A percentile compares a stretch with the other conserved stretches of the same genome.
Evolutionary conservation across 2,888 invertebrate species (phyloP).

Genomic region (Agrotis exclamationis): DNA sequence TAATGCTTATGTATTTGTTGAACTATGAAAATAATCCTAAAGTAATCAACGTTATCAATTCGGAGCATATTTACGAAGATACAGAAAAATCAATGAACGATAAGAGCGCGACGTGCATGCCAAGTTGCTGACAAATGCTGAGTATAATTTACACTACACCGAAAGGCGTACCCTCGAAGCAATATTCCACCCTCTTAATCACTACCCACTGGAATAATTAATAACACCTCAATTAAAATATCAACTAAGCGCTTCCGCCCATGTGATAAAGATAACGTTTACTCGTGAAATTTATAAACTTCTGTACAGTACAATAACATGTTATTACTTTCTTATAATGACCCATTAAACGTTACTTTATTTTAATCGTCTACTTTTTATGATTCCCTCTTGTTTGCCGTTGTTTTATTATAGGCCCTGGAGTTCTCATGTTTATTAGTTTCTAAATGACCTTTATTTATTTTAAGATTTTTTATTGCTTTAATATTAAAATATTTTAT

Average conservation of each 20-base stretch:
- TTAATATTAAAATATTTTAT: slow-evolving; percentile 10
- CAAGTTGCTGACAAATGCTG: slow-evolving; percentile 65
- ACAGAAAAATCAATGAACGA: slow-evolving; percentile 76
- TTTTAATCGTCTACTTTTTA: slow-evolving; percentile 54
- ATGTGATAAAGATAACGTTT: slow-evolving; percentile 77
- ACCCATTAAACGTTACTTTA: slow-evolving; percentile 53
- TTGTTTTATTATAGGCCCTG: slow-evolving; percentile 42
- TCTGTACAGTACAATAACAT: slow-evolving; percentile 58
- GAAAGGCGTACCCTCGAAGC: slow-evolving; percentile 81
- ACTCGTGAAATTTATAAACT: slow-evolving; percentile 61
- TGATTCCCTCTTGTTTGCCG: slow-evolving; percentile 37
- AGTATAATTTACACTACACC: slow-evolving; percentile 63
- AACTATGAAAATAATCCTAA: slow-evolving; percentile 62
- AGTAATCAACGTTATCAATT: slow-evolving; percentile 61
- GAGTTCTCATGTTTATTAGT: slow-evolving; percentile 44
- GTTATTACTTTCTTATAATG: slow-evolving; percentile 56
- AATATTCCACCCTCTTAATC: slow-evolving; percentile 88
- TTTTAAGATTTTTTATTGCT: slow-evolving; percentile 18
- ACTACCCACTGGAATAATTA: slow-evolving; percentile 86
- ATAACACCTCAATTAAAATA: slow-evolving; percentile 89
- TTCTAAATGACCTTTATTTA: slow-evolving; percentile 22
- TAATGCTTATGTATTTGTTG: slow-evolving; percentile 57
- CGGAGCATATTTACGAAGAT: slow-evolving; percentile 62
- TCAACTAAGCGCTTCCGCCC: slow-evolving; percentile 84
- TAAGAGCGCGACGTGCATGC: slow-evolving; percentile 69